Evolutionary conservation across 2,113 vertebrate species (phyloP).

Genomic region (Nyctibius bracteatus): DNA sequence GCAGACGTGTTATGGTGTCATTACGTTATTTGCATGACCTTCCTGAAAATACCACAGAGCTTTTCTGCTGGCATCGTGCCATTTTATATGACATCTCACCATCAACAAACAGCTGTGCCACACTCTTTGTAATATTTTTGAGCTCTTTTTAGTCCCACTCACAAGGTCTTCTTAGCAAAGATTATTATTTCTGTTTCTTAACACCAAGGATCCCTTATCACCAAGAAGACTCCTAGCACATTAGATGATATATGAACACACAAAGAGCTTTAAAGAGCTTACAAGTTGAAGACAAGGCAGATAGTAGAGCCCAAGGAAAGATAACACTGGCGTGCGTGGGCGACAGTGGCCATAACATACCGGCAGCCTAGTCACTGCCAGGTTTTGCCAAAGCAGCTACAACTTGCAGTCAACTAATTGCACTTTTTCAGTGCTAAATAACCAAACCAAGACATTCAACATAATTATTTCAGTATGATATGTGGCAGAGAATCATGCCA

Average conservation of each 20-base stretch:
- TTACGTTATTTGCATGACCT: not conserved
- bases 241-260: not conserved
- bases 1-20: fast-evolving
- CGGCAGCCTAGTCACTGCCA: not conserved
- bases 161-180: not conserved
- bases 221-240: not conserved
- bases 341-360: not conserved
- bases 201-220: not conserved
- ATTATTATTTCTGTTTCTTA: not conserved
- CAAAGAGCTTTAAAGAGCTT: not conserved
- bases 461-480: not conserved
- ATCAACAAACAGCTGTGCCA: not conserved
- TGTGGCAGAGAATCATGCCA: not conserved
- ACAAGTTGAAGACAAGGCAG: not conserved
- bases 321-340: fast-evolving
- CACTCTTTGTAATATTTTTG: not conserved
- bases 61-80: not conserved
- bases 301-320: not conserved
- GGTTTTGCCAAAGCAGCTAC: not conserved
- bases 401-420: not conserved
- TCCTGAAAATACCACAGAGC: not conserved
- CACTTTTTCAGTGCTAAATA: not conserved
- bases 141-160: not conserved
- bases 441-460: not conserved
- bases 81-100: not conserved